phyloP scores from a whole-genome alignment of 2,797 vertebrate genomes.

The Microhierax caerulescens region DNA sequence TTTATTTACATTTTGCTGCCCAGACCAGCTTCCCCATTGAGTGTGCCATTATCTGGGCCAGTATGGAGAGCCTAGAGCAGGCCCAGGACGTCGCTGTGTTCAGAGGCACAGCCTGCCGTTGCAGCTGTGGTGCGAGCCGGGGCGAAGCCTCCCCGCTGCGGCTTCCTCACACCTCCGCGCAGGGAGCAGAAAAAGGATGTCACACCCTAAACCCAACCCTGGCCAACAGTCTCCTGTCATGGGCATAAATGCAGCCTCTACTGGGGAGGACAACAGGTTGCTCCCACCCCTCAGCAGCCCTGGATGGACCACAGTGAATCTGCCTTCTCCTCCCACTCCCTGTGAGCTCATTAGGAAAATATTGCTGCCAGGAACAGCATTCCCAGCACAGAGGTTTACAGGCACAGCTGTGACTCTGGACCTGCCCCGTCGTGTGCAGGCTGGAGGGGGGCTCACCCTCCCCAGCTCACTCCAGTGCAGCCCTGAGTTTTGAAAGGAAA shows the following conservation, averaged over 20 bases:
- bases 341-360: neutral
- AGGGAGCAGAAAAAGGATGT: neutral
- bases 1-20: neutral
- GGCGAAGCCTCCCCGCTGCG: neutral
- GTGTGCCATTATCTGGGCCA: neutral
- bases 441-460: neutral
- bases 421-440: neutral
- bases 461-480: neutral
- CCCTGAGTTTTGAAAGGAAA: neutral
- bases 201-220: neutral
- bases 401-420: neutral
- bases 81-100: no score
- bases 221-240: neutral
- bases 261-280: fast-evolving
- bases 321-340: neutral
- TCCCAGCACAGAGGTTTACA: neutral
- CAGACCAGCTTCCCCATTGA: neutral
- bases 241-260: fast-evolving
- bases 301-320: fast-evolving
- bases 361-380: neutral
- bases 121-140: fast-evolving
- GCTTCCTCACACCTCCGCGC: neutral
- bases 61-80: neutral
- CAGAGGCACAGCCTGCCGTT: fast-evolving
- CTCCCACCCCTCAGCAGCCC: neutral